phyloP scores from a whole-genome alignment of 2,113 vertebrate genomes.

The Anoplopoma fimbria region DNA sequence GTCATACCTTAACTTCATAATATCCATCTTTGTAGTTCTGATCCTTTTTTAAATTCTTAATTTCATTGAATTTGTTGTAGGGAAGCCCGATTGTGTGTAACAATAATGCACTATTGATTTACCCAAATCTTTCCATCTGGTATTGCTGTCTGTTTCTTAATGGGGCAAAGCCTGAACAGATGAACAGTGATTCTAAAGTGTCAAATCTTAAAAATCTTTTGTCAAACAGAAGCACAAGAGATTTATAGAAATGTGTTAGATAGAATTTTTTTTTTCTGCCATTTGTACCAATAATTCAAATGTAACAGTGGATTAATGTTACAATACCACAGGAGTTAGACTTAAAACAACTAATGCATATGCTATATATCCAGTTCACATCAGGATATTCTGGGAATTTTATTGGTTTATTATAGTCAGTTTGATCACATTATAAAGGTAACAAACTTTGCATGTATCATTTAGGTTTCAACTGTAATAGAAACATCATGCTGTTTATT shows the following conservation, averaged over 20 bases:
- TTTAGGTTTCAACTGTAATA: not conserved
- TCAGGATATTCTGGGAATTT: not conserved
- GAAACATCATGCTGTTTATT: not conserved
- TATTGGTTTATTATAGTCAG: not conserved
- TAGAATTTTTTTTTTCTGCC: not conserved
- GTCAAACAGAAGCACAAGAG: not conserved
- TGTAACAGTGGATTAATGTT: not conserved
- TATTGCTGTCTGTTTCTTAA: conserved; percentile 65
- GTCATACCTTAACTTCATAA: not conserved
- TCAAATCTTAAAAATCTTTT: conserved; percentile 12
- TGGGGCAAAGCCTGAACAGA: conserved; percentile 70
- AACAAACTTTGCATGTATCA: not conserved
- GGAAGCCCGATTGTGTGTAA: conserved; percentile 23
- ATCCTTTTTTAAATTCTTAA: not conserved
- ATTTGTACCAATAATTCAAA: not conserved
- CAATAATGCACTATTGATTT: conserved; percentile 62
- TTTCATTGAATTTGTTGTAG: not conserved
- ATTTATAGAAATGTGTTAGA: not conserved
- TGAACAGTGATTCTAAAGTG: conserved; percentile 49
- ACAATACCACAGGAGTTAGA: not conserved
- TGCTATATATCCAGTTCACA: not conserved
- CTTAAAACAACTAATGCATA: not conserved
- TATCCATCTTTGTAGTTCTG: not conserved
- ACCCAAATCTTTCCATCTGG: conserved; percentile 66
- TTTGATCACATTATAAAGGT: not conserved